phyloP scores from a whole-genome alignment of 2,888 invertebrate species.

The Volucella bombylans region DNA sequence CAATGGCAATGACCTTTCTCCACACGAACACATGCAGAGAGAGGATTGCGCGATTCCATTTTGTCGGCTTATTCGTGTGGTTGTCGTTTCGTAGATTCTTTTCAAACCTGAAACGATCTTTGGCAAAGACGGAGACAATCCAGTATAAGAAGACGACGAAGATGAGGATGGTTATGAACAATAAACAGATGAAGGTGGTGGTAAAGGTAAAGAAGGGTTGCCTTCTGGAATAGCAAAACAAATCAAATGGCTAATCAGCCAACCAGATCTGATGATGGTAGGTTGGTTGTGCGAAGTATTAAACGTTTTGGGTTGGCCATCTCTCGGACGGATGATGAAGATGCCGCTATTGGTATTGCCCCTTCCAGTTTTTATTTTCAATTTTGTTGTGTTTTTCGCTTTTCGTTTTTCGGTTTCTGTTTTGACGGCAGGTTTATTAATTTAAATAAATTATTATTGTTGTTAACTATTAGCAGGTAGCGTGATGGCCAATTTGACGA shows the following conservation, averaged over 20 bases:
- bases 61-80: conserved; percentile 39
- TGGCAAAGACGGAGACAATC: conserved; percentile 26
- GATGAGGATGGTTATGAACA: neutral
- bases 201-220: conserved; percentile 39
- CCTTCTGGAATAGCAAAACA: conserved; percentile 51
- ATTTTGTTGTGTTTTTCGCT: too few relatives aligned
- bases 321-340: conserved; percentile 41
- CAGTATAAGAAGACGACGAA: conserved; percentile 4
- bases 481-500: conserved; percentile 39
- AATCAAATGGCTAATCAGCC: conserved; percentile 44
- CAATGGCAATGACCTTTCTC: conserved; percentile 73
- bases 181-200: conserved; percentile 20
- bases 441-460: conserved; percentile 63
- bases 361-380: neutral
- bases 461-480: conserved; percentile 33
- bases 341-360: conserved; percentile 34
- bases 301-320: conserved; percentile 46
- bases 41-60: conserved; percentile 67
- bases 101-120: conserved; percentile 60
- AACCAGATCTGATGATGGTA: conserved; percentile 53
- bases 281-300: conserved; percentile 33
- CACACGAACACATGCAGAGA: conserved; percentile 19
- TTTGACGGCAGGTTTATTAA: conserved; percentile 46
- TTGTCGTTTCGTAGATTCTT: conserved; percentile 29
- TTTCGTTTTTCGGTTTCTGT: neutral